Evolutionary conservation across 1,140 invertebrate genomes (phyloP).

Genomic region (Apis florea): DNA sequence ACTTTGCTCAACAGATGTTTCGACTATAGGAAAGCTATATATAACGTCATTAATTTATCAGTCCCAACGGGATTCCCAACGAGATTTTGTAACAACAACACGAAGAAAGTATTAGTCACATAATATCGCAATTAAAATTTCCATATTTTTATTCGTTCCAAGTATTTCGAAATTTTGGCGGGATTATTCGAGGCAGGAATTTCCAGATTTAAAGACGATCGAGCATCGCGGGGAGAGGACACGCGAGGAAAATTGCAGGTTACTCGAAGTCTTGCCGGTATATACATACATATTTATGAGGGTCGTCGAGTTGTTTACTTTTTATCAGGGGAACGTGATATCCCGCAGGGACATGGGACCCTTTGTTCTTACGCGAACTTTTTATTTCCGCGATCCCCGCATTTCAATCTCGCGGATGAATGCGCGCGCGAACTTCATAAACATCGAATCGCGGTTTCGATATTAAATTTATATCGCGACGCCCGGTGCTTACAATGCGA

Average conservation of each 20-base stretch:
- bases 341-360: not conserved
- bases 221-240: too few relatives aligned
- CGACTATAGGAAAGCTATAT: too few relatives aligned
- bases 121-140: too few relatives aligned
- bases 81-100: too few relatives aligned
- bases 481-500: constrained; percentile 26
- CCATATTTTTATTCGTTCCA: too few relatives aligned
- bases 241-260: constrained; percentile 27
- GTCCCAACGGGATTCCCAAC: too few relatives aligned
- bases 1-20: too few relatives aligned
- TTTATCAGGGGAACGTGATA: constrained; percentile 25
- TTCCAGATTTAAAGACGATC: too few relatives aligned
- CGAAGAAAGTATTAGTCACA: too few relatives aligned
- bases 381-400: constrained; percentile 18
- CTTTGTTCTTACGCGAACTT: constrained; percentile 28
- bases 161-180: too few relatives aligned
- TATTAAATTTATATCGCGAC: constrained; percentile 61
- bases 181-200: too few relatives aligned
- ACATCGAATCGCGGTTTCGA: constrained; percentile 56
- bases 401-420: constrained; percentile 51
- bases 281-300: constrained; percentile 32
- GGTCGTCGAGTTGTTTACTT: constrained; percentile 17
- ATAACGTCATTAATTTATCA: too few relatives aligned
- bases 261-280: constrained; percentile 4
- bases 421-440: constrained; percentile 41